Evolutionary conservation across 2,113 vertebrate genomes (phyloP), one percentile per base, ranked within the genome.

Genomic region (Sinocyclocheilus rhinocerous): DNA sequence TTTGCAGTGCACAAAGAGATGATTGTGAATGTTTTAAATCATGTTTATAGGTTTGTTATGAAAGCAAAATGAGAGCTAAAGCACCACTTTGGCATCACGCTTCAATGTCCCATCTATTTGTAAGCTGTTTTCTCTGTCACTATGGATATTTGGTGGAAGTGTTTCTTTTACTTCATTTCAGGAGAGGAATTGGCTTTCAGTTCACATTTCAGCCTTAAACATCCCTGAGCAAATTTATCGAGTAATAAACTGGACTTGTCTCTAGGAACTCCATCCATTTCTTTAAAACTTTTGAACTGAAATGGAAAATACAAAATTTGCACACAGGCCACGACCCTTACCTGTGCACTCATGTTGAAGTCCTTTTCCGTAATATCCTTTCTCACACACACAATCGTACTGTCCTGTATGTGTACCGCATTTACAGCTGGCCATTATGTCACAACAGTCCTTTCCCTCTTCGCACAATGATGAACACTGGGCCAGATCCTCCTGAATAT

Each of bases 331-430:
- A 39, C 20, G 0, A 24, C 4, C 13, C 84, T 86, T 76, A 99
- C 98, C 97, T 93, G 96, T 94, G 76, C 98, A 99, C 89, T 99
- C 98, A 12, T 97, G 93, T 48, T 97, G 96, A 0, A 99, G 96
- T 4, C 98, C 98, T 91, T 98, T 97, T 22, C 98, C 98, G 0
- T 97, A 98, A 90, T 99, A 95, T 7, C 98, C 98, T 92, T 97
- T 97, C 87, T 99, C 97, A 84, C 98, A 99, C 93, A 99, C 94
- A 84, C 98, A 99, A 90, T 98, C 98, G 0, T 98, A 99, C 88
- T 99, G 98, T n/a, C 98, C 98, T 0, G 97, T 98, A 93, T 98
- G 97, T 2, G 97, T 98, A 57, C 98, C 98, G 1, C 98, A 99
- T 89, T 97, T 97, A 85, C 98, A 99, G 93, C 98, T 99, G 61